Evolutionary conservation across 2,888 invertebrate species (phyloP).

Genomic region (Leptarthrus brevirostris): DNA sequence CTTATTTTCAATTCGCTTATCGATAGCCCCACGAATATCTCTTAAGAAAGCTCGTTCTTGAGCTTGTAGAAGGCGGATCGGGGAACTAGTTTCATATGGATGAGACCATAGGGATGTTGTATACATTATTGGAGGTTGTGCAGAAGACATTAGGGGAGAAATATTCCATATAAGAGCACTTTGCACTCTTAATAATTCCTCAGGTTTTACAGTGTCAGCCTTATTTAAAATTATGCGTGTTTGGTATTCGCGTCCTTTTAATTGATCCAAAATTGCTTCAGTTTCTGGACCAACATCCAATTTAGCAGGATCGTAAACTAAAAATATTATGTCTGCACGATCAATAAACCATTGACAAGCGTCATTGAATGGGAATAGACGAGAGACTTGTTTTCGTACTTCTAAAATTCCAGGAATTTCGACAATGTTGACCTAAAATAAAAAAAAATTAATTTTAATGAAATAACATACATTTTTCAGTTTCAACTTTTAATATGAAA

Average conservation of each 20-base stretch:
- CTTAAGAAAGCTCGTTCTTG: constrained; percentile 90
- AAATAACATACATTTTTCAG: no score
- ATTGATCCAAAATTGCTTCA: constrained; percentile 92
- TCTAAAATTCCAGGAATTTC: constrained; percentile 97
- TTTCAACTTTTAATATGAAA: background rate
- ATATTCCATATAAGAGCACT: constrained; percentile 96
- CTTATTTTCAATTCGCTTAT: constrained; percentile 92
- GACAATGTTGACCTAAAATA: constrained; percentile 86
- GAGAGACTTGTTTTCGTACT: constrained; percentile 91
- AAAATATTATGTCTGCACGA: constrained; percentile 93
- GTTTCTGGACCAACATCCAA: constrained; percentile 95
- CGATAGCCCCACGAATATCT: constrained; percentile 86
- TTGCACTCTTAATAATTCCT: constrained; percentile 92
- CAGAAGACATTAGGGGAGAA: constrained; percentile 94
- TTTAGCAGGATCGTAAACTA: constrained; percentile 95
- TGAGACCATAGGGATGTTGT: constrained; percentile 89
- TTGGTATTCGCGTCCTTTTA: constrained; percentile 93
- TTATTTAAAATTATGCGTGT: constrained; percentile 94
- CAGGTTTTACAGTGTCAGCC: constrained; percentile 91
- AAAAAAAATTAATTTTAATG: constrained; percentile 3
- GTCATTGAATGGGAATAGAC: constrained; percentile 94
- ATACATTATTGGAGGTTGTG: constrained; percentile 93
- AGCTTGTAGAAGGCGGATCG: constrained; percentile 82
- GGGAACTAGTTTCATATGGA: constrained; percentile 85
- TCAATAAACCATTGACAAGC: constrained; percentile 98